Conservation (phyloP, 2,797 vertebrate genomes). For the Euthynnus affinis region DNA sequence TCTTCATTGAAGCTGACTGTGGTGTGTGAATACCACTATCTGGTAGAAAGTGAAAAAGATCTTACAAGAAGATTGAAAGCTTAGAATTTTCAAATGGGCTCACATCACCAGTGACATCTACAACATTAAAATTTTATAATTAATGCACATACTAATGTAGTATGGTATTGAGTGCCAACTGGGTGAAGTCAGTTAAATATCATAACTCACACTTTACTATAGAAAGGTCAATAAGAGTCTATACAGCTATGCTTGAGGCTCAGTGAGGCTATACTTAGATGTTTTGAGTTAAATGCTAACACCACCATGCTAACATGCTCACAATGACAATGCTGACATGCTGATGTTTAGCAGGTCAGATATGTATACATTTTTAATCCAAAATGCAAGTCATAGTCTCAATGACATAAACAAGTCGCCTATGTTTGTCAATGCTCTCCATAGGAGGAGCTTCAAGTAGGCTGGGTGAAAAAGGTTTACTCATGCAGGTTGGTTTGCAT, state of each 20-base stretch:
- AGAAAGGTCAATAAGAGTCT: constrained; percentile 1
- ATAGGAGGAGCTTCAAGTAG: constrained; percentile 20
- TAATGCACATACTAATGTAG: constrained; percentile 19
- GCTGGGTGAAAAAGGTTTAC: constrained; percentile 35
- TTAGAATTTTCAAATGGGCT: constrained; percentile 44
- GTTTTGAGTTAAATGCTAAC: too few relatives aligned
- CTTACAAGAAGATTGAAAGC: constrained; percentile 2
- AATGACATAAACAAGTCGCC: constrained; percentile 7
- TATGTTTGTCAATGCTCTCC: constrained; percentile 16
- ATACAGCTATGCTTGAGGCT: not conserved
- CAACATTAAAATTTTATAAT: constrained; percentile 26
- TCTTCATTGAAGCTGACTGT: constrained; percentile 32
- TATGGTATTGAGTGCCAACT: not conserved
- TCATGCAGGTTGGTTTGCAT: constrained; percentile 45
- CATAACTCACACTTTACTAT: not conserved
- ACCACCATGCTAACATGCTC: too few relatives aligned
- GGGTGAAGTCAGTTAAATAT: constrained; percentile 23
- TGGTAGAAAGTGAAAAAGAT: constrained; percentile 35
- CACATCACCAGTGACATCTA: constrained; percentile 27
- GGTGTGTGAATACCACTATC: constrained; percentile 24
- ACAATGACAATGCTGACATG: too few relatives aligned
- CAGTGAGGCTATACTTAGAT: not conserved
- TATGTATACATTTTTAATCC: constrained; percentile 11
- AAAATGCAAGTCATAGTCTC: constrained; percentile 2
- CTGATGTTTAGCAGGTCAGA: not conserved